These are phyloP conservation scores for Drosophila kanekoi DNA, from an alignment of 2,888 invertebrate genomes.

Conservation along the genomic window DNA sequence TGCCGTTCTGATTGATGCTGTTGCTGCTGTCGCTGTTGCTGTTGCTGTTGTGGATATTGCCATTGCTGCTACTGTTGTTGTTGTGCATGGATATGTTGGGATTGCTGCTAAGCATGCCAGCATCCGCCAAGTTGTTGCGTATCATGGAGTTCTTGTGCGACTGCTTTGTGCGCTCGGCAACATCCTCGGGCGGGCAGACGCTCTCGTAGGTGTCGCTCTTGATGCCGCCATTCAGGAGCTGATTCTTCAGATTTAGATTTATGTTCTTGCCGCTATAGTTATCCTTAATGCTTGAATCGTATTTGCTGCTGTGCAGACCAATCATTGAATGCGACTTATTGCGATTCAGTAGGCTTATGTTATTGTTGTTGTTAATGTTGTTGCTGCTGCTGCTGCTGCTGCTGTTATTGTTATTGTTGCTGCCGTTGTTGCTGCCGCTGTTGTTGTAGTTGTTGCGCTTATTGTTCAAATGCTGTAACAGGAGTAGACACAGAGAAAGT, in stretches of 20 bases:
- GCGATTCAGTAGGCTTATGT: constrained; percentile 76
- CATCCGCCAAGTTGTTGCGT: constrained; percentile 80
- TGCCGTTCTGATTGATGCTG: constrained; percentile 56
- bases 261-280: constrained; percentile 81
- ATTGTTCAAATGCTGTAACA: constrained; percentile 82
- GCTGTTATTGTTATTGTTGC: constrained; percentile 10
- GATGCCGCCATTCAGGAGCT: constrained; percentile 79
- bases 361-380: constrained; percentile 48
- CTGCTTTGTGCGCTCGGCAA: constrained; percentile 84
- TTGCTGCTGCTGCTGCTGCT: constrained; percentile 17
- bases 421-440: constrained; percentile 11
- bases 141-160: constrained; percentile 83
- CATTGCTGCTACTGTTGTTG: constrained; percentile 50
- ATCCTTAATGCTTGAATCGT: constrained; percentile 80
- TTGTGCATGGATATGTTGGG: constrained; percentile 56
- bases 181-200: constrained; percentile 85
- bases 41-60: constrained; percentile 75
- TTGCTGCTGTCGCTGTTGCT: constrained; percentile 55
- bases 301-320: constrained; percentile 81
- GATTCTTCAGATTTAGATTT: constrained; percentile 81
- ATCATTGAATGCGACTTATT: constrained; percentile 84
- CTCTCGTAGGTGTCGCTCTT: constrained; percentile 85
- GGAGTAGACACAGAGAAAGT: not conserved
- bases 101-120: constrained; percentile 43
- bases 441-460: constrained; percentile 74